Evolutionary conservation across 92 coral and sea anemone species (phyloP), one percentile per base, ranked within the genome.

Genomic region (Micromussa lordhowensis): DNA sequence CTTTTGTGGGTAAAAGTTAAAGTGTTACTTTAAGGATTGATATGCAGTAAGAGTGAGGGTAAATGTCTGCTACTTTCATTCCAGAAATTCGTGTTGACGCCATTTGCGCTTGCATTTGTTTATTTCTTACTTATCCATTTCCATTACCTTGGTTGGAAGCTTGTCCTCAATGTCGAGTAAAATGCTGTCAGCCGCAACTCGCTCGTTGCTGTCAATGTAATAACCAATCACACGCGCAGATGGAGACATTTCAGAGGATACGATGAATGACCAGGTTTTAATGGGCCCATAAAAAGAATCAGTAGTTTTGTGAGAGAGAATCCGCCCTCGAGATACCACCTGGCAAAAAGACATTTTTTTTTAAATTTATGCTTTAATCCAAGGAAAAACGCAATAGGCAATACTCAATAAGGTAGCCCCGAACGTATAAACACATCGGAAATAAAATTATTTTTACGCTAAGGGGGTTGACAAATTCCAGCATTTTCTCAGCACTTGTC

Each of bases 311-410:
- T 95, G 96, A 68, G 66, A 19, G 16, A 95, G 88, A 75, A 96
- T 91, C 61, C 88, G 93, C 55, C 99, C 99, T 22, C 95, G 94
- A 3, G 99, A 89, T 19, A 95, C 80, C 1, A 95, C 95, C 99
- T 96, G 82, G 19, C 3, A 55, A 55, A 55, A 16, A 55, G 18
- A 55, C 61, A 55, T 10, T 3, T 12, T 55, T 2, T 55, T 2
- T 55, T 13, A 12, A 3, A 16, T 55, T 55, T 15, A 2, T 2
- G 2, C 13, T 55, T 55, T 1, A 55, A 55, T 55, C 61, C 16
- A 55, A 55, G 61, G 0, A 12, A 55, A 55, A 36, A 36, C 40
- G 5, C 40, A 2, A 55, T 15, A 13, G 19, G 16, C 1, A 55
- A 2, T 15, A 55, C n/a, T n/a, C 19, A 14, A 55, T 55, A 12